Base-by-base conservation (phyloP, 1,140 invertebrate genomes). In the Bilobella aurantiaca region DNA sequence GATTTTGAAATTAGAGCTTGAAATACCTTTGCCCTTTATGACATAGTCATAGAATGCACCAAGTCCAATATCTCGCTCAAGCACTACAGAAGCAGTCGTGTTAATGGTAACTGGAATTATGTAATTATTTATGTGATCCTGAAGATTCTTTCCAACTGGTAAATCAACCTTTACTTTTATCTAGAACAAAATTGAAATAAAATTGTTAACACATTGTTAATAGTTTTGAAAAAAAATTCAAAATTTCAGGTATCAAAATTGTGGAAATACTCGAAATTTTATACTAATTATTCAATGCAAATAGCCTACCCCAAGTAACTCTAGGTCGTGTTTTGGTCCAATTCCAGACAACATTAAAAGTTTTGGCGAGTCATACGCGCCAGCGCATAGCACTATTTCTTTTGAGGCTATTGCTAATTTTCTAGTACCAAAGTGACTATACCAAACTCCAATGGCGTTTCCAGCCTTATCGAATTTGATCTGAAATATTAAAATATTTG, bases 331-430 rank as follows among this genome's bases (percentile, higher is more conserved):
- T 29, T 66, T 64, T 25, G 68, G 68, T 3, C 71, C 71, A 25
- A 72, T 69, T 57, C 71, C 71, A 46, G 66, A 68, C 1, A 66
- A 53, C 68, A 72, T 69, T 8, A 72, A 28, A 1, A 93, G 69
- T 70, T 90, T 87, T 0, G 88, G 86, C 0, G 85, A 85, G 66
- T 87, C 87, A 0, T 90, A 84, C 0, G 87, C 82, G 1, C 88
- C 89, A 0, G 84, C 87, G 27, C 84, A 84, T 1, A 90, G 25
- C n/a, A 91, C 87, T 0, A 91, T 84, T 79, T 91, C 89, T 73
- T 83, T 87, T 25, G 74, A 80, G 0, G 85, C 86, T 53, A 77
- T 74, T 3, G 89, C 82, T 64, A 77, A 81, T 58, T 82, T 78
- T 65, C 77, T 80, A n/a, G 69, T 77, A 1, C 80, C 80, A 30